Percentiles rank a stretch among this genome's conserved stretches.
Conservation (phyloP, 1,140 invertebrate genomes). For the Aphis craccivora region DNA sequence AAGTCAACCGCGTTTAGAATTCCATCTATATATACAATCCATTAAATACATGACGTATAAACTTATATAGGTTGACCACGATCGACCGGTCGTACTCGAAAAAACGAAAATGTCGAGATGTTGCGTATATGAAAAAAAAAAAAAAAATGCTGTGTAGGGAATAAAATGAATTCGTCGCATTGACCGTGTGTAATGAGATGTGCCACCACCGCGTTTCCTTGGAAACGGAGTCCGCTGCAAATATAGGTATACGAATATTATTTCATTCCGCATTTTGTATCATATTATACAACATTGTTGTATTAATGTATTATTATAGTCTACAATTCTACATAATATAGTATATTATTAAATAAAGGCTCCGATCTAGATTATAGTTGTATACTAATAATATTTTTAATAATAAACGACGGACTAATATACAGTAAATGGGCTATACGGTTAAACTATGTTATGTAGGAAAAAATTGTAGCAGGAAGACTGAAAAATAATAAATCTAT, state of each 20-base stretch:
- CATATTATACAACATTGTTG: neutral
- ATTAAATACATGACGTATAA: neutral
- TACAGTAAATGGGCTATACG: neutral
- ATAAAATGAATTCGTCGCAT: conserved; percentile 7
- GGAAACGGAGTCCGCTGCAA: neutral
- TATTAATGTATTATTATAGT: neutral
- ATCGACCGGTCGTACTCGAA: neutral
- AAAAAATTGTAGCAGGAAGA: neutral
- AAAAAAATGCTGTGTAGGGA: neutral
- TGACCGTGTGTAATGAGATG: neutral
- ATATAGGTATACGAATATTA: neutral
- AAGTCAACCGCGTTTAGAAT: neutral
- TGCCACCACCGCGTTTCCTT: neutral
- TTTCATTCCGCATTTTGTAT: neutral
- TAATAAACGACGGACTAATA: neutral
- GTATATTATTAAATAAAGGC: neutral
- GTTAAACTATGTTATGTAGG: neutral
- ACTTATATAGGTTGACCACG: neutral
- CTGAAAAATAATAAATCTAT: too few species aligned
- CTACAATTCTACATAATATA: too few species aligned
- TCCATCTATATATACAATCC: neutral
- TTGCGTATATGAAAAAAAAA: neutral
- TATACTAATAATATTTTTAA: neutral
- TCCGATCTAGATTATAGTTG: neutral
- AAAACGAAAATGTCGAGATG: neutral